These are phyloP conservation scores for Epinephelus malabaricus DNA, from an alignment of 2,797 vertebrate genomes.

Conservation along the genomic window DNA sequence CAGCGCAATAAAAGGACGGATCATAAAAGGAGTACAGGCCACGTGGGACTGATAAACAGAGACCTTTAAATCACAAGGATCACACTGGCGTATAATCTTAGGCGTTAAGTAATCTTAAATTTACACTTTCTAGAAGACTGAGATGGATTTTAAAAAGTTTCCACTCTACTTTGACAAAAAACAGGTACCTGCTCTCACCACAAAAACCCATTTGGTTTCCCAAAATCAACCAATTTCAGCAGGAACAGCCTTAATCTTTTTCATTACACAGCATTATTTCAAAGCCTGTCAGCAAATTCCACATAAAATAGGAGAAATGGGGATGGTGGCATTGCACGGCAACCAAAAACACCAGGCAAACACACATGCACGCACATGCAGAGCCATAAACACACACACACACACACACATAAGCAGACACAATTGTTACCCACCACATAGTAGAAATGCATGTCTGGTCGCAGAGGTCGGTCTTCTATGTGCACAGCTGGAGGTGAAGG, in stretches of 20 bases:
- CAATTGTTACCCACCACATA: slow-evolving; percentile 78
- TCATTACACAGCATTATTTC: background rate
- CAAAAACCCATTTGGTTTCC: background rate
- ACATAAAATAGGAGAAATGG: background rate
- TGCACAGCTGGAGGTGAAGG: slow-evolving; percentile 42
- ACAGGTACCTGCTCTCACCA: background rate
- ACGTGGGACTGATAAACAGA: background rate
- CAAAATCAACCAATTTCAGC: background rate
- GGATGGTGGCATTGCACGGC: background rate
- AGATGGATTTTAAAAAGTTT: background rate
- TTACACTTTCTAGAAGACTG: background rate
- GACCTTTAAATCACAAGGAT: background rate
- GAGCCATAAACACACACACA: slow-evolving; percentile 1
- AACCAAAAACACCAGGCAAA: background rate
- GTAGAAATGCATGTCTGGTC: slow-evolving; percentile 84
- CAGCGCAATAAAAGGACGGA: slow-evolving; percentile 13
- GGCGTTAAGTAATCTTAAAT: background rate
- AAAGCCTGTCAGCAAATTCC: slow-evolving; percentile 11
- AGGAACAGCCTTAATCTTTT: background rate
- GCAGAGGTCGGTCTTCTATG: slow-evolving; percentile 54
- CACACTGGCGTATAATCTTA: background rate
- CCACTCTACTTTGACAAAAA: background rate
- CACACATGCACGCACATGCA: background rate
- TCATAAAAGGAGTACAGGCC: background rate
- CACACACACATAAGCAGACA: slow-evolving; percentile 10